Percentiles rank a stretch among this genome's conserved stretches.
Evolutionary conservation across 2,113 vertebrate species (phyloP).

Genomic region (Calidris pygmaea): DNA sequence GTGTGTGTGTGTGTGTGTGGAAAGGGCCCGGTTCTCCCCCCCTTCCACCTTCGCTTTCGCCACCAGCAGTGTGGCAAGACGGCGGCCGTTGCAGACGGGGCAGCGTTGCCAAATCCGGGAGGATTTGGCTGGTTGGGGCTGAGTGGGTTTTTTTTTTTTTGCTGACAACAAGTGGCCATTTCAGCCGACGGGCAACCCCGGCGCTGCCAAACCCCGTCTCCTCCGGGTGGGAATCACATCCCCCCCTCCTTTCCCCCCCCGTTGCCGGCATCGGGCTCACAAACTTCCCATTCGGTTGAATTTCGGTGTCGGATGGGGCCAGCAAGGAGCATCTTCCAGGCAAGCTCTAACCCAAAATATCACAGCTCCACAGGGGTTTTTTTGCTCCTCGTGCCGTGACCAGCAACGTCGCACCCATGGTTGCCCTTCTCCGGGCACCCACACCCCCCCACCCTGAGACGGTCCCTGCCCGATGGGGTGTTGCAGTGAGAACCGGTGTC

Average conservation of each 20-base stretch:
- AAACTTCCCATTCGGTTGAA: neutral
- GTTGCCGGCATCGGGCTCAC: neutral
- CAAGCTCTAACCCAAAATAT: neutral
- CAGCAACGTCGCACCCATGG: accelerated
- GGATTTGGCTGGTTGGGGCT: neutral
- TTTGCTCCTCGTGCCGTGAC: neutral
- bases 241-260: too few species aligned
- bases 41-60: neutral
- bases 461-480: accelerated
- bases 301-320: neutral
- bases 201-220: neutral
- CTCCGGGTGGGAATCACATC: too few species aligned
- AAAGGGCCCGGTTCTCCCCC: neutral
- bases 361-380: accelerated
- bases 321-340: neutral
- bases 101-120: neutral
- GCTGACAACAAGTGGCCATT: too few species aligned
- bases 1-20: neutral
- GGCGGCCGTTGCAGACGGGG: neutral
- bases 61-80: neutral
- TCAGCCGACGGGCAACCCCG: neutral
- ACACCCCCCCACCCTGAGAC: too few species aligned
- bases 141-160: neutral
- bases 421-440: neutral
- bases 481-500: too few species aligned